These are phyloP conservation scores for Xiphophorus maculatus DNA, from an alignment of 2,113 vertebrate species.

Conservation along the genomic window DNA sequence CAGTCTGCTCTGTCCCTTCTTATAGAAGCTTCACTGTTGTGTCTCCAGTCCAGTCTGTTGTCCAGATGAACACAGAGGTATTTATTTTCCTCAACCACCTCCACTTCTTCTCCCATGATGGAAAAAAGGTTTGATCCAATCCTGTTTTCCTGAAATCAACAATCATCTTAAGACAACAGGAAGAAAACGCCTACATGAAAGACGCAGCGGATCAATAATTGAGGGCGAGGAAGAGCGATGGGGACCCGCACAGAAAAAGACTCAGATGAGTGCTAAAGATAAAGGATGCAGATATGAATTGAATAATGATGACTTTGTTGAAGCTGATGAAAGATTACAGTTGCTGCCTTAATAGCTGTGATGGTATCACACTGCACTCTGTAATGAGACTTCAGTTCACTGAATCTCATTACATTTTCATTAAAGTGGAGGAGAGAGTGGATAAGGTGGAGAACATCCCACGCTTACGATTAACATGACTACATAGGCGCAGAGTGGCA, in stretches of 20 bases:
- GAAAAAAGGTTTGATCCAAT: too few species aligned
- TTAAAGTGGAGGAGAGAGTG: slow-evolving; percentile 25
- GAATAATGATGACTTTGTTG: slow-evolving; percentile 42
- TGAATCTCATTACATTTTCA: slow-evolving; percentile 50
- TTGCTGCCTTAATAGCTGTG: slow-evolving; percentile 31
- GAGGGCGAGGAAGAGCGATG: slow-evolving; percentile 21
- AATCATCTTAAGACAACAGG: neutral
- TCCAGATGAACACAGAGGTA: too few species aligned
- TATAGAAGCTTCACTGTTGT: too few species aligned
- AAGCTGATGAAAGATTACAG: slow-evolving; percentile 41
- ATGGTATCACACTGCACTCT: slow-evolving; percentile 18
- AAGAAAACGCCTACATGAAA: slow-evolving; percentile 1
- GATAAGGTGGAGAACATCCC: slow-evolving; percentile 3
- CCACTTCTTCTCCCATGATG: too few species aligned
- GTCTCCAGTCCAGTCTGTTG: too few species aligned
- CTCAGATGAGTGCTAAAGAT: slow-evolving; percentile 17
- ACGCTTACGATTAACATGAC: slow-evolving; percentile 7
- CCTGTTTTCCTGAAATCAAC: too few species aligned
- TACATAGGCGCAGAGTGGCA: neutral
- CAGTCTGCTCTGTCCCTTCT: too few species aligned
- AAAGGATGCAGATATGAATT: slow-evolving; percentile 44
- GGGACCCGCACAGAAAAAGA: slow-evolving; percentile 8
- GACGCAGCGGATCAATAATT: slow-evolving; percentile 43
- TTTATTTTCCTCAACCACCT: too few species aligned
- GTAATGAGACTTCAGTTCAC: slow-evolving; percentile 43